A percentile compares a stretch with the other conserved stretches of the same genome.
Evolutionary conservation across 1,140 invertebrate genomes (phyloP).

Genomic region (Drosophila erecta): DNA sequence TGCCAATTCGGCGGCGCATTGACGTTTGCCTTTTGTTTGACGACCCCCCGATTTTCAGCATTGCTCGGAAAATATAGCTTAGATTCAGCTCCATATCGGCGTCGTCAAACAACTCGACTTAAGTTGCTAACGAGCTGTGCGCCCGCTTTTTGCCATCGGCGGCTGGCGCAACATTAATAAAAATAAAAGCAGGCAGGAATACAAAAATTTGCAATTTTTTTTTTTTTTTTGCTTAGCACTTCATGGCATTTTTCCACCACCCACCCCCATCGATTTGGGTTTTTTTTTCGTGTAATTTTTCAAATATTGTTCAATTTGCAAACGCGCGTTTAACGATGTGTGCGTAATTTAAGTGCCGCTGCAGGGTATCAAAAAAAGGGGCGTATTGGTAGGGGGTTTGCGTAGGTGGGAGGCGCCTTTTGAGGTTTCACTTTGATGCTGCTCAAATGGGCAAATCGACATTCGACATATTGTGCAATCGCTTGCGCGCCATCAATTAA

Average conservation of each 20-base stretch:
- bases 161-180: constrained; percentile 79
- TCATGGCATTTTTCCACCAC: constrained; percentile 12
- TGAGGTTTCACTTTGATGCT: constrained; percentile 75
- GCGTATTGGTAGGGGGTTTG: neutral
- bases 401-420: constrained; percentile 34
- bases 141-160: constrained; percentile 55
- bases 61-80: neutral
- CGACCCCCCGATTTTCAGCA: constrained; percentile 11
- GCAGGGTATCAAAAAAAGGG: constrained; percentile 21
- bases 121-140: constrained; percentile 81
- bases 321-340: constrained; percentile 82
- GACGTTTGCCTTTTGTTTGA: constrained; percentile 79
- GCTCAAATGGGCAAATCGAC: constrained; percentile 38
- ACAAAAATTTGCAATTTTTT: constrained; percentile 41
- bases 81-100: constrained; percentile 14
- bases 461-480: constrained; percentile 46
- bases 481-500: constrained; percentile 70
- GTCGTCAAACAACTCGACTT: constrained; percentile 78
- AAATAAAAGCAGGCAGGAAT: constrained; percentile 37
- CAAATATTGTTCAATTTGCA: constrained; percentile 84
- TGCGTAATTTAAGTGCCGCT: constrained; percentile 82
- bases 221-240: constrained; percentile 23
- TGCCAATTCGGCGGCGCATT: constrained; percentile 79
- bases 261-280: neutral
- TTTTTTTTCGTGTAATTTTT: constrained; percentile 72